phyloP scores from a whole-genome alignment of 2,888 invertebrate genomes.

The Macaria notata region DNA sequence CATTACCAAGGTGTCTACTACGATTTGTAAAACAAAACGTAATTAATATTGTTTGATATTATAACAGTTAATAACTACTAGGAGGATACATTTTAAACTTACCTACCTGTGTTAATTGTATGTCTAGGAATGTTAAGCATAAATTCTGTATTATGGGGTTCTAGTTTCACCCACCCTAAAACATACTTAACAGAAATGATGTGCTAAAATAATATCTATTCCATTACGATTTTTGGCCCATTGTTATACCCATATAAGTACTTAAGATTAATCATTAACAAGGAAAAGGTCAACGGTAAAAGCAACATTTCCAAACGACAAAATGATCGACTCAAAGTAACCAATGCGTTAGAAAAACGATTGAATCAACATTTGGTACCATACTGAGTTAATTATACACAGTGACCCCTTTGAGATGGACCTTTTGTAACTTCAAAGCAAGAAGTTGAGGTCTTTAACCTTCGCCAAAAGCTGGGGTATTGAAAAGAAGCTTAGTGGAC shows the following conservation, averaged over 20 bases:
- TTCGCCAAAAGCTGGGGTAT: slow-evolving; percentile 39
- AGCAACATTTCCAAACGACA: slow-evolving; percentile 10
- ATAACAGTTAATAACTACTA: too few relatives aligned
- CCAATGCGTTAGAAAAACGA: slow-evolving; percentile 50
- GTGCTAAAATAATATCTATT: too few relatives aligned
- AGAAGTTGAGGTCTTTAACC: slow-evolving; percentile 55
- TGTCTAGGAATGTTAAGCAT: too few relatives aligned
- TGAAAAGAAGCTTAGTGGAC: slow-evolving; percentile 33
- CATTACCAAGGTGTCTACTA: not conserved
- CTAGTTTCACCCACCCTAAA: too few relatives aligned
- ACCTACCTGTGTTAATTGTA: too few relatives aligned
- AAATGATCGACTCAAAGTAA: slow-evolving; percentile 33
- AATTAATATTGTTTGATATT: too few relatives aligned
- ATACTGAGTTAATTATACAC: slow-evolving; percentile 71
- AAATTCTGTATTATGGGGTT: too few relatives aligned
- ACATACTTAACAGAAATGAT: too few relatives aligned
- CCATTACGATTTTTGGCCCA: too few relatives aligned
- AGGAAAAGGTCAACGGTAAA: slow-evolving; percentile 20
- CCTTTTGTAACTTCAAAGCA: slow-evolving; percentile 51
- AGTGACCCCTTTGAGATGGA: slow-evolving; percentile 59
- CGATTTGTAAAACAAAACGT: too few relatives aligned
- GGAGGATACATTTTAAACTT: too few relatives aligned
- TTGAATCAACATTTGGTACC: slow-evolving; percentile 59
- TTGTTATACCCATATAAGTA: too few relatives aligned
- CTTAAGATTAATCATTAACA: not conserved